Evolutionary conservation across 2,888 invertebrate species (phyloP).

Genomic region (Zele albiditarsus): DNA sequence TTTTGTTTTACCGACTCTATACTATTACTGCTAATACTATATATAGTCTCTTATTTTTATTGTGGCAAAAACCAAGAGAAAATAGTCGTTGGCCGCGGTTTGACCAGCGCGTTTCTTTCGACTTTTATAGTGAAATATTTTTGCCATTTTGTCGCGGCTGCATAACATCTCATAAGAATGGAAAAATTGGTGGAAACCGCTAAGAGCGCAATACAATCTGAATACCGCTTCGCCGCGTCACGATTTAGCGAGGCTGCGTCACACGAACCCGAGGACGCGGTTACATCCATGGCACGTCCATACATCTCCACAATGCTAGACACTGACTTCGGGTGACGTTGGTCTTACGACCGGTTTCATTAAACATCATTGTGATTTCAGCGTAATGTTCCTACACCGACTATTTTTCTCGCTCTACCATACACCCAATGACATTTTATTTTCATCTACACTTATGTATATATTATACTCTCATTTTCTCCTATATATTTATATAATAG

Average conservation of each 20-base stretch:
- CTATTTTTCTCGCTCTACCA: slow-evolving; percentile 44
- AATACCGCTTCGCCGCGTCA: slow-evolving; percentile 72
- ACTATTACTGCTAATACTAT: background rate
- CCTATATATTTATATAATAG: background rate
- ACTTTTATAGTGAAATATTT: slow-evolving; percentile 2
- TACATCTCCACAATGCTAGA: background rate
- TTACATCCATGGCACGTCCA: slow-evolving; percentile 38
- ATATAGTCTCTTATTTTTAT: background rate
- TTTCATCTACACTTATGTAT: slow-evolving; percentile 37
- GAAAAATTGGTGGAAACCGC: slow-evolving; percentile 70
- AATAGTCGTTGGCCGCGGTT: slow-evolving; percentile 15
- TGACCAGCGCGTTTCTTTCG: slow-evolving; percentile 12
- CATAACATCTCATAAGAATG: slow-evolving; percentile 33
- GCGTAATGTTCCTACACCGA: slow-evolving; percentile 66
- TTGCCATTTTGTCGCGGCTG: slow-evolving; percentile 24
- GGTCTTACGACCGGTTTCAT: slow-evolving; percentile 67
- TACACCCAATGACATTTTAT: slow-evolving; percentile 9
- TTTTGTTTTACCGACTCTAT: background rate
- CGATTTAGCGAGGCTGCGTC: slow-evolving; percentile 66
- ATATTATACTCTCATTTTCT: slow-evolving; percentile 1
- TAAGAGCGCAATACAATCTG: slow-evolving; percentile 73
- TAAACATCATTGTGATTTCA: slow-evolving; percentile 72
- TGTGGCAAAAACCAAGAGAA: slow-evolving; percentile 21
- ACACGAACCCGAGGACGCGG: slow-evolving; percentile 56
- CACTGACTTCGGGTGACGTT: slow-evolving; percentile 60